phyloP scores from a whole-genome alignment of 2,888 invertebrate species.

The Tachina lurida region DNA sequence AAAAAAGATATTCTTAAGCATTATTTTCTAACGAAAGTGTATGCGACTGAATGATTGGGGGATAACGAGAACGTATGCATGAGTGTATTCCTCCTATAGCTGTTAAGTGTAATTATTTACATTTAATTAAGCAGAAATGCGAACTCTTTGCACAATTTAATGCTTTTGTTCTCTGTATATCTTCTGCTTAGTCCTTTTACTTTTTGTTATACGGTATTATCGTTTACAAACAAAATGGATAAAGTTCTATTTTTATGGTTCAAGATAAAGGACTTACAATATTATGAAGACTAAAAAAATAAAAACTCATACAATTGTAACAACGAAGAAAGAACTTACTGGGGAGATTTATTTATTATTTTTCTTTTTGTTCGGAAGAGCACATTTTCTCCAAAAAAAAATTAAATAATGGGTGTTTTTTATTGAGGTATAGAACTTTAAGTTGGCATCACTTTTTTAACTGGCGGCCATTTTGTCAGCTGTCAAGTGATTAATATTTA shows the following conservation, averaged over 20 bases:
- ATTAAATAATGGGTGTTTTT: too few relatives aligned
- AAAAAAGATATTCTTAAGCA: constrained; percentile 12
- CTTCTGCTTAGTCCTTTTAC: background rate
- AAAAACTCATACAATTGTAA: background rate
- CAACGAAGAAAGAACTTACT: background rate
- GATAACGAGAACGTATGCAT: too few relatives aligned
- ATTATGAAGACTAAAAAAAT: constrained; percentile 2
- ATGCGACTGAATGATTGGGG: background rate
- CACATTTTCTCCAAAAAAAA: background rate
- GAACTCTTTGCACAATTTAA: constrained; percentile 38
- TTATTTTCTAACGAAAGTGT: background rate
- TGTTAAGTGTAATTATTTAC: constrained; percentile 49
- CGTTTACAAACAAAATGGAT: constrained; percentile 5
- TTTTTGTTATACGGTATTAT: constrained; percentile 1
- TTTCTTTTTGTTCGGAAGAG: background rate
- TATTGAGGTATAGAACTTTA: too few relatives aligned
- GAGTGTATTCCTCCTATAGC: background rate
- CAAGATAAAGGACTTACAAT: constrained; percentile 1
- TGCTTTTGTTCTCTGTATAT: background rate
- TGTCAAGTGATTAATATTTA: too few relatives aligned
- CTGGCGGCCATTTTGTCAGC: too few relatives aligned
- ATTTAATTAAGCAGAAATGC: constrained; percentile 63
- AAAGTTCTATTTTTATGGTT: constrained; percentile 18
- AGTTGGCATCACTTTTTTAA: too few relatives aligned
- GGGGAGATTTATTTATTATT: background rate